phyloP scores from a whole-genome alignment of 2,113 vertebrate species.

The Murina feae region DNA sequence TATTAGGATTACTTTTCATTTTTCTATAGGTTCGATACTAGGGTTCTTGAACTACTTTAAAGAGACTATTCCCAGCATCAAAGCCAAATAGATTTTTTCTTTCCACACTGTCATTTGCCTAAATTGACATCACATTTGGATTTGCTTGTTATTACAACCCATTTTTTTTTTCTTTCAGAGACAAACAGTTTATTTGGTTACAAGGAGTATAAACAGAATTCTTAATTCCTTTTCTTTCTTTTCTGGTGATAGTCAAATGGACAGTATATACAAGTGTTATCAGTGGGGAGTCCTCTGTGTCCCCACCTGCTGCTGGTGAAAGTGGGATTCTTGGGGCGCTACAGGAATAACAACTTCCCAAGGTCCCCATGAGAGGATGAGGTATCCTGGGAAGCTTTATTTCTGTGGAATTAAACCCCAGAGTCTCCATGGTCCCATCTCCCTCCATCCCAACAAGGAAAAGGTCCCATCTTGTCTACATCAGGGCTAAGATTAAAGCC shows the following conservation, averaged over 20 bases:
- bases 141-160: neutral
- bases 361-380: neutral
- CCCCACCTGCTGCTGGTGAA: neutral
- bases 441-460: neutral
- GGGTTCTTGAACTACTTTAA: neutral
- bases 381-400: neutral
- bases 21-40: neutral
- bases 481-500: neutral
- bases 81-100: constrained; percentile 5
- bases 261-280: neutral
- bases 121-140: neutral
- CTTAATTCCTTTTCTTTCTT: neutral
- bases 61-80: neutral
- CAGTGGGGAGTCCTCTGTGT: neutral
- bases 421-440: neutral
- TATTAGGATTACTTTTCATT: neutral
- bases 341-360: neutral
- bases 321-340: neutral
- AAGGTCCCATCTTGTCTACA: neutral
- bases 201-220: constrained; percentile 49
- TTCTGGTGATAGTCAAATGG: neutral
- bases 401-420: neutral
- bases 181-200: constrained; percentile 66
- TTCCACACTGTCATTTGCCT: neutral
- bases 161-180: neutral